A percentile compares a stretch with the other conserved stretches of the same genome.
phyloP scores from a whole-genome alignment of 1,140 invertebrate species.

The Drosophila guanche region DNA sequence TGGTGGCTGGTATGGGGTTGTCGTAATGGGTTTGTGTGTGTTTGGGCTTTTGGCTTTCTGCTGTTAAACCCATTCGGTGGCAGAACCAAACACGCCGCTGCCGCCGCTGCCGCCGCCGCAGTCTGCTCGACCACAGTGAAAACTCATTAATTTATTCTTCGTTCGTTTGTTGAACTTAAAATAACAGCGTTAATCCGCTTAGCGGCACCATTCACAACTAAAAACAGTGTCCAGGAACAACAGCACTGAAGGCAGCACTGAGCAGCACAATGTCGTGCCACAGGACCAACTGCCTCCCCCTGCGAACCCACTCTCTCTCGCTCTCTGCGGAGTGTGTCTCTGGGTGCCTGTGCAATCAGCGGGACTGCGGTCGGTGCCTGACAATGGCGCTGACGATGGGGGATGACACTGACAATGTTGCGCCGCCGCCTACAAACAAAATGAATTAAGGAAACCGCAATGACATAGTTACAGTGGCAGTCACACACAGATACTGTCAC shows the following conservation, averaged over 20 bases:
- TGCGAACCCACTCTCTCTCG: not conserved
- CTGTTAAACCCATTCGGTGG: slow-evolving; percentile 65
- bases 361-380: slow-evolving; percentile 54
- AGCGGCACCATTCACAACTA: slow-evolving; percentile 70
- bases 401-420: slow-evolving; percentile 60
- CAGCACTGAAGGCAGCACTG: slow-evolving; percentile 14
- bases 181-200: slow-evolving; percentile 82
- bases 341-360: slow-evolving; percentile 36
- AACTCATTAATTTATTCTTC: slow-evolving; percentile 82
- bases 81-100: slow-evolving; percentile 5
- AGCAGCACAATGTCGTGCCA: not conserved
- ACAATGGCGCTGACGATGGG: slow-evolving; percentile 42
- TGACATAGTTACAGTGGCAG: slow-evolving; percentile 77
- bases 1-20: slow-evolving; percentile 17
- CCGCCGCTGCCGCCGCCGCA: not conserved
- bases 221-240: slow-evolving; percentile 58
- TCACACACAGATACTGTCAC: slow-evolving; percentile 25
- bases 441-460: slow-evolving; percentile 81
- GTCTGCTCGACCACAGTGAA: slow-evolving; percentile 71
- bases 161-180: slow-evolving; percentile 80
- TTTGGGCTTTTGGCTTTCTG: slow-evolving; percentile 73
- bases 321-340: not conserved
- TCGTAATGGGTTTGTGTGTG: slow-evolving; percentile 35
- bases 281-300: not conserved
- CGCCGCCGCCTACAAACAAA: slow-evolving; percentile 71